A percentile compares a stretch with the other conserved stretches of the same genome.
phyloP scores from a whole-genome alignment of 2,888 invertebrate genomes.

The Eilema caniola region DNA sequence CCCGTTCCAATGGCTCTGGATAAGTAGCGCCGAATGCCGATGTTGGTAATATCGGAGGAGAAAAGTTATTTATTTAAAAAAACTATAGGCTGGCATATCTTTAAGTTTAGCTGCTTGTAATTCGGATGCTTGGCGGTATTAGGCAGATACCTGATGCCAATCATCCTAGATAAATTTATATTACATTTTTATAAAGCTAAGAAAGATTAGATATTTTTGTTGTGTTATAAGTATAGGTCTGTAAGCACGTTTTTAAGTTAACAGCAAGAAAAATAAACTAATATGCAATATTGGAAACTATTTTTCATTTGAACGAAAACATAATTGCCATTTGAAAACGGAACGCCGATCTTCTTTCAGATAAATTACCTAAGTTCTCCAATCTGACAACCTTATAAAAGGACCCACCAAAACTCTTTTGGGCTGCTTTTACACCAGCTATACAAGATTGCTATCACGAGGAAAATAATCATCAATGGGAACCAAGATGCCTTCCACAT shows the following conservation, averaged over 20 bases:
- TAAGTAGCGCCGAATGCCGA: constrained; percentile 24
- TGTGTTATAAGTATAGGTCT: neutral
- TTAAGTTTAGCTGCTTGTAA: neutral
- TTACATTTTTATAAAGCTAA: neutral
- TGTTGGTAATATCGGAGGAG: neutral
- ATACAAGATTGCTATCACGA: too few species aligned
- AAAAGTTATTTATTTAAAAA: neutral
- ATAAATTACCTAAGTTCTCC: too few species aligned
- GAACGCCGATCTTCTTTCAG: too few species aligned
- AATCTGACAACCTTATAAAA: too few species aligned
- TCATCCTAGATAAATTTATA: neutral
- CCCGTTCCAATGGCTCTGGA: constrained; percentile 73
- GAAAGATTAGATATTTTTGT: neutral
- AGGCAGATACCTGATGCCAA: too few species aligned
- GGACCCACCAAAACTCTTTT: too few species aligned
- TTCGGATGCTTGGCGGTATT: neutral
- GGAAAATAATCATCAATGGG: too few species aligned
- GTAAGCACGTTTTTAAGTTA: neutral
- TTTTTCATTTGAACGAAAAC: constrained; percentile 36
- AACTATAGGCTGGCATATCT: neutral
- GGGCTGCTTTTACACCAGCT: too few species aligned
- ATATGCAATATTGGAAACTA: too few species aligned
- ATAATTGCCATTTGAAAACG: too few species aligned
- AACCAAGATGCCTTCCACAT: too few species aligned
- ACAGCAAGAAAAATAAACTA: neutral